Base-by-base conservation (phyloP, 2,113 vertebrate species). In the Scolopax mira region DNA sequence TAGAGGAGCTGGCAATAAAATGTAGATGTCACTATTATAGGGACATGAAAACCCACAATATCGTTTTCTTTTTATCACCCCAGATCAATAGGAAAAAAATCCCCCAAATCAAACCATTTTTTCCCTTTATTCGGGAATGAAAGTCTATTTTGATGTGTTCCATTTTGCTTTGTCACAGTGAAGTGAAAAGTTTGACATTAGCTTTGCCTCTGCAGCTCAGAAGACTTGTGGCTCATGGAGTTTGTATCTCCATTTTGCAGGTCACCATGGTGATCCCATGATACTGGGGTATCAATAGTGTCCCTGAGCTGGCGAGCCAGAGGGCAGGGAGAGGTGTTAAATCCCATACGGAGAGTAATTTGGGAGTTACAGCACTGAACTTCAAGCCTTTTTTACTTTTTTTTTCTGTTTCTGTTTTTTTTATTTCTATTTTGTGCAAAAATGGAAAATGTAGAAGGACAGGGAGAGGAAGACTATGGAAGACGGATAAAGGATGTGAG, bases 271-370 rank as follows among this genome's bases (percentile, higher is more conserved):
- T 39, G 31, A 30, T 23, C 62, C 60, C 35, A 0, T 5, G 14
- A 2, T 10, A 4, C 35, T 6, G 35, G 31, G 11, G 14, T 7
- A 11, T 3, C 58, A 13, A 3, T 1, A 11, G 46, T 3, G 71
- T 18, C 64, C 39, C 58, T 17, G 1, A 14, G 41, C 31, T 85
- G 10, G 35, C 0, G 4, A 19, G 48, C 18, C 54, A 41, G 17
- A 30, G 78, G 65, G 64, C 89, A 85, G 9, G 23, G 22, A 72
- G 10, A 58, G 10, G 31, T 24, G n/a, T 27, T 22, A 11, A 66
- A 42, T 31, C 57, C 39, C 58, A 10, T 5, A 1, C 0, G 0
- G 19, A 42, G 28, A 83, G 77, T 49, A 6, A 0, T 18, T 11
- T 39, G 60, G 91, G 80, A 93, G 49, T 8, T 77, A 23, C 33